phyloP scores from a whole-genome alignment of 37 sponge, comb jelly and placozoan species.

The Ephydatia muelleri region DNA sequence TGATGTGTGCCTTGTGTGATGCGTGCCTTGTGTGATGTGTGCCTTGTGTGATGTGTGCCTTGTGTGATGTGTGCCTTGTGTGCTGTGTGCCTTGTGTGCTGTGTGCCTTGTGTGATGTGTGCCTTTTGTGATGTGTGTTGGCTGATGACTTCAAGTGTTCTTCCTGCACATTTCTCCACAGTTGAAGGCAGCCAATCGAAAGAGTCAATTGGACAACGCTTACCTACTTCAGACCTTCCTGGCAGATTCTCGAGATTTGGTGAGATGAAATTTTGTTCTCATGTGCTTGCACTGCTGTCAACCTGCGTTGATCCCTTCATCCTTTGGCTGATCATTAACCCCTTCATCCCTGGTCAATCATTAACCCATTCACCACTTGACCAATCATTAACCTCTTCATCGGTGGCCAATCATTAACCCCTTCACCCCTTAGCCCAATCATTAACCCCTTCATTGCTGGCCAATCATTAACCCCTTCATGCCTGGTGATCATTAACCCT shows the following conservation, averaged over 20 bases:
- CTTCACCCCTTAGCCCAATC: too few species aligned
- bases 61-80: too few species aligned
- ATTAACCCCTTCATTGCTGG: too few species aligned
- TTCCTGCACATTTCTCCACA: background rate
- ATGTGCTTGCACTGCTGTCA: background rate
- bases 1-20: constrained; percentile 4
- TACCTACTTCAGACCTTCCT: constrained; percentile 76
- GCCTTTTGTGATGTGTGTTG: background rate
- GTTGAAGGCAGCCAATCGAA: constrained; percentile 64
- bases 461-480: too few species aligned
- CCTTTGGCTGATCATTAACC: too few species aligned
- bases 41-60: background rate
- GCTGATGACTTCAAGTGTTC: background rate
- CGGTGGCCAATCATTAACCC: too few species aligned
- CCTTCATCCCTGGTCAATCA: too few species aligned
- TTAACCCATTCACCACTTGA: too few species aligned
- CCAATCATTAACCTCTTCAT: too few species aligned
- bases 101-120: background rate
- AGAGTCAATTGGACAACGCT: constrained; percentile 72
- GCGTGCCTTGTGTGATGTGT: background rate
- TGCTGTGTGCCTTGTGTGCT: constrained; percentile 6
- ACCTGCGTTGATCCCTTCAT: too few species aligned
- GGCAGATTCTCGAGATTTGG: constrained; percentile 81
- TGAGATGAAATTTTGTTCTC: constrained; percentile 20
- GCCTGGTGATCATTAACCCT: too few species aligned